These are phyloP conservation scores for Cossypha dichroa DNA, from an alignment of 2,797 vertebrate genomes.

Conservation along the genomic window DNA sequence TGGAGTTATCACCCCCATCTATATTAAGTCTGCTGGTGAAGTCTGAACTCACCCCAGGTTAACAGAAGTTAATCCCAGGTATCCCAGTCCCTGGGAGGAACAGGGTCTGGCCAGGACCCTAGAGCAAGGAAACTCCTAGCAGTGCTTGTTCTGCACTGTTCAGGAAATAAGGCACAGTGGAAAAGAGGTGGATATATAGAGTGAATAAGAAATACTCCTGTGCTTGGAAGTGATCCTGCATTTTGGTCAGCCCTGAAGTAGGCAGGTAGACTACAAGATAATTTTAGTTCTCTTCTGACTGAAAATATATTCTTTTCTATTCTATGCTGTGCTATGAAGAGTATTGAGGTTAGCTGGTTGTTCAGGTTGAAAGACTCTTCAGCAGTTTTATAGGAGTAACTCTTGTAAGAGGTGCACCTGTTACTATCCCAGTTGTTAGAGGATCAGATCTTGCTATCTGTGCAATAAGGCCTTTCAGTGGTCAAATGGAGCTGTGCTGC, in stretches of 20 bases:
- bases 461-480: not conserved
- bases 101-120: not conserved
- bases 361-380: not conserved
- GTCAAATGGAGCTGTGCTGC: not conserved
- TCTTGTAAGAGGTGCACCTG: not conserved
- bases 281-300: not conserved
- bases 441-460: not conserved
- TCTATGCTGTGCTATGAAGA: not conserved
- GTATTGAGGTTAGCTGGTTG: not conserved
- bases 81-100: not conserved
- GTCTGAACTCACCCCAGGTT: not conserved
- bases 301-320: not conserved
- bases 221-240: not conserved
- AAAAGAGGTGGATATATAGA: not conserved
- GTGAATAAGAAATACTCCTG: not conserved
- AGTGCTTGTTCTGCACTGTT: not conserved
- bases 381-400: not conserved
- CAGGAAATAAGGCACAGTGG: not conserved
- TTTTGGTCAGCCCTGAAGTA: not conserved
- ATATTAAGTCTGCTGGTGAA: not conserved
- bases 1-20: not conserved
- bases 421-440: not conserved
- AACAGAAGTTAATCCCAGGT: not conserved
- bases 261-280: not conserved
- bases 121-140: not conserved